Percentiles rank a stretch among this genome's conserved stretches.
These are phyloP conservation scores for Hozukius guyotensis DNA, from an alignment of 2,797 vertebrate genomes.

Conservation along the genomic window DNA sequence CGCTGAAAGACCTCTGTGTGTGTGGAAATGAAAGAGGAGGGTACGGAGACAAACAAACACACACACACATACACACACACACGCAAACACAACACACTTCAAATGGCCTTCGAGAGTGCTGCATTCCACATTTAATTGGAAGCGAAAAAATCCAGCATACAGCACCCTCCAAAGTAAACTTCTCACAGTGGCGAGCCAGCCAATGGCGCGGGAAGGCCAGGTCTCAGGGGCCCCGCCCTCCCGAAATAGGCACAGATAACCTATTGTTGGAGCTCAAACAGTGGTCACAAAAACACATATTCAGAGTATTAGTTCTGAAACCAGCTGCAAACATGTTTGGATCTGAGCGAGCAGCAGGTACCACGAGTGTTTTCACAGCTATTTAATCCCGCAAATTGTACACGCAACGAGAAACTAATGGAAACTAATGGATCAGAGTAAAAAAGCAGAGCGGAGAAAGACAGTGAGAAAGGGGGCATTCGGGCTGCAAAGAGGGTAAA, in stretches of 20 bases:
- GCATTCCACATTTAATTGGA: conserved; percentile 84
- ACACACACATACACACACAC: conserved; percentile 39
- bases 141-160: conserved; percentile 64
- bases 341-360: conserved; percentile 43
- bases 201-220: conserved; percentile 66
- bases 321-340: conserved; percentile 56
- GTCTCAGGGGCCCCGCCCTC: conserved; percentile 68
- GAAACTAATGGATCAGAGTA: conserved; percentile 44
- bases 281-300: conserved; percentile 54
- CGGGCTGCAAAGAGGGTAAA: neutral
- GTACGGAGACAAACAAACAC: conserved; percentile 61
- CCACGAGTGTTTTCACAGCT: conserved; percentile 39
- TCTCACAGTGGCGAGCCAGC: conserved; percentile 57
- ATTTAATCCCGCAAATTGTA: conserved; percentile 42
- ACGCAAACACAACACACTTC: conserved; percentile 65
- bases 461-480: neutral
- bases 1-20: conserved; percentile 56
- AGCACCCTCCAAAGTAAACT: conserved; percentile 80
- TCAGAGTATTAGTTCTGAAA: conserved; percentile 38
- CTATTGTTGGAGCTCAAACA: conserved; percentile 75
- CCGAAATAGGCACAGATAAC: conserved; percentile 76
- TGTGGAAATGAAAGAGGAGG: conserved; percentile 61
- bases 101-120: conserved; percentile 76
- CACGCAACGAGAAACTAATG: conserved; percentile 35
- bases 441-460: conserved; percentile 27